Conservation (phyloP, 2,113 vertebrate genomes). For the Tachysurus fulvidraco region DNA sequence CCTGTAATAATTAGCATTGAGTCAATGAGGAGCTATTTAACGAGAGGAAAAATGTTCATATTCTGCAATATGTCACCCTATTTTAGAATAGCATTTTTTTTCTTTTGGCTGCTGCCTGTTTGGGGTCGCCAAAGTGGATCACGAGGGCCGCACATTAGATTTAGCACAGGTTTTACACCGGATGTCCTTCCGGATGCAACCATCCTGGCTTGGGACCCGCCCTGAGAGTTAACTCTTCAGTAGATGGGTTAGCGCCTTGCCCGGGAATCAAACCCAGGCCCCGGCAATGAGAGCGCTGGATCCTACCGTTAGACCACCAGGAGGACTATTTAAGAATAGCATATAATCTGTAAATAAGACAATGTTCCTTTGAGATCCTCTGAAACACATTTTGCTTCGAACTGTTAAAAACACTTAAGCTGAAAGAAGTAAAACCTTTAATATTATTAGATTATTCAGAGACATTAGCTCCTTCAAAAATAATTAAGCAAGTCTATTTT, state of each 20-base stretch:
- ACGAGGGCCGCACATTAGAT: no score
- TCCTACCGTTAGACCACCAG: no score
- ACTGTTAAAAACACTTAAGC: constrained; percentile 27
- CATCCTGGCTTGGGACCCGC: no score
- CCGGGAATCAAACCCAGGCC: no score
- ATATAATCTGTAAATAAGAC: constrained; percentile 16
- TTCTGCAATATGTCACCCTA: neutral
- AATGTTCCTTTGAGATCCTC: neutral
- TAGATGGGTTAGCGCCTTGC: no score
- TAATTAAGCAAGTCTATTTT: constrained; percentile 44
- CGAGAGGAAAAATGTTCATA: neutral
- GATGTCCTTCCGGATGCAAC: no score
- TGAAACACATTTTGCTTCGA: constrained; percentile 35
- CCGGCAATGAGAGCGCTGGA: no score
- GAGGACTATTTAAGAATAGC: constrained; percentile 23
- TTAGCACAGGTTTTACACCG: no score
- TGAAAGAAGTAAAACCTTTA: constrained; percentile 39
- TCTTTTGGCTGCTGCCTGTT: no score
- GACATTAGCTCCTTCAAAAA: constrained; percentile 42
- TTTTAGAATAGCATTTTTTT: neutral
- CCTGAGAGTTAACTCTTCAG: no score
- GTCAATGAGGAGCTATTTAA: constrained; percentile 15
- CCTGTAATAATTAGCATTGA: constrained; percentile 13
- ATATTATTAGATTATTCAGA: constrained; percentile 41
- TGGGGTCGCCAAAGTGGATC: no score